Conservation (phyloP, 2,888 invertebrate genomes). For the Limnephilus auricula region DNA sequence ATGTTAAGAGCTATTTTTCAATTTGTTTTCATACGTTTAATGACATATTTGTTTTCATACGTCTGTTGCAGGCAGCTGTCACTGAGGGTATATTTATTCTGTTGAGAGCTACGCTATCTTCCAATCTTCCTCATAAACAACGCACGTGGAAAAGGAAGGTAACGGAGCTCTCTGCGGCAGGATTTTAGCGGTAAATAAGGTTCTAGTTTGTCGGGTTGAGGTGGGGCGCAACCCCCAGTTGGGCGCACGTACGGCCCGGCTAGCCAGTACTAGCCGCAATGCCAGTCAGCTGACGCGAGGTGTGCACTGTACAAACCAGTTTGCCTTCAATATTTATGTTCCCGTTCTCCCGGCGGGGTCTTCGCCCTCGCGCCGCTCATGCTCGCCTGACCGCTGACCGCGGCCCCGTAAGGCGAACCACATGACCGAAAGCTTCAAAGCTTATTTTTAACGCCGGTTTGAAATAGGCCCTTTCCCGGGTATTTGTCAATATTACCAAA, state of each 20-base stretch:
- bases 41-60: no score
- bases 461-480: background rate
- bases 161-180: no score
- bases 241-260: background rate
- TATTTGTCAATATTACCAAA: no score
- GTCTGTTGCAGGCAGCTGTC: no score
- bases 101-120: no score
- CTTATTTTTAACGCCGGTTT: background rate
- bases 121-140: no score
- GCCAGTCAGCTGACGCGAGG: constrained; percentile 38
- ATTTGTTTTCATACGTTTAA: no score
- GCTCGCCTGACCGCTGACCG: background rate
- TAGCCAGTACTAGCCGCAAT: constrained; percentile 11
- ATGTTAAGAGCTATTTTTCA: no score
- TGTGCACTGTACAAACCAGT: constrained; percentile 45
- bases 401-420: background rate
- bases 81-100: no score
- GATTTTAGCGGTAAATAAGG: no score
- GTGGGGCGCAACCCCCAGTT: background rate
- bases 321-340: constrained; percentile 43
- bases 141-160: no score
- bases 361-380: constrained; percentile 10
- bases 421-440: background rate
- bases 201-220: no score
- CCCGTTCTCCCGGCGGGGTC: constrained; percentile 43